These are phyloP conservation scores for Lysandra bellargus DNA, from an alignment of 2,888 invertebrate species.

Conservation along the genomic window DNA sequence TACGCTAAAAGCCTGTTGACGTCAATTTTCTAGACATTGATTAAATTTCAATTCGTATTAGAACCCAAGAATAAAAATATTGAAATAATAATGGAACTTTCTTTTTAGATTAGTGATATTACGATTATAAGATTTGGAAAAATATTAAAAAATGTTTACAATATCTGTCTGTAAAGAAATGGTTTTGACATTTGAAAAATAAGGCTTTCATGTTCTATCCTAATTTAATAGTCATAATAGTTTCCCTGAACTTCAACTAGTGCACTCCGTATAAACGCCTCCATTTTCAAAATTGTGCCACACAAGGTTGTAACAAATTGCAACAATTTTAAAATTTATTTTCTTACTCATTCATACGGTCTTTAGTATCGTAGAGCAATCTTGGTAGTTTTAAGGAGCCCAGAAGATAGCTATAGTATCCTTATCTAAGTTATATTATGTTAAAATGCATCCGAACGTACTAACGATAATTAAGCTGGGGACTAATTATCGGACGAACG, in stretches of 20 bases:
- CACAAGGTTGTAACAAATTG: background rate
- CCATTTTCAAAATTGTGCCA: slow-evolving; percentile 3
- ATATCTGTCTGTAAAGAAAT: slow-evolving; percentile 25
- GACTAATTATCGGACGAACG: no score
- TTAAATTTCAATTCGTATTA: background rate
- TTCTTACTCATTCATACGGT: background rate
- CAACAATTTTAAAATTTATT: background rate
- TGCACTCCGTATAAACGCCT: slow-evolving; percentile 3
- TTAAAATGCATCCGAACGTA: no score
- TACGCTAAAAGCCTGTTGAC: slow-evolving; percentile 11
- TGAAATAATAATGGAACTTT: background rate
- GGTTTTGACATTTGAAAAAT: slow-evolving; percentile 45
- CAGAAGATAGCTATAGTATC: no score
- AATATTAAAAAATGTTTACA: slow-evolving; percentile 24
- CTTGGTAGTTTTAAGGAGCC: no score
- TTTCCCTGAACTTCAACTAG: slow-evolving; percentile 40
- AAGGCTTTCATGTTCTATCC: slow-evolving; percentile 36
- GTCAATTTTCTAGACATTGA: slow-evolving; percentile 1
- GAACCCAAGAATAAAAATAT: background rate
- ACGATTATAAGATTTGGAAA: no score
- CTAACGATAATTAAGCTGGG: no score
- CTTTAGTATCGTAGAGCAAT: no score
- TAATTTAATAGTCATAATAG: slow-evolving; percentile 36
- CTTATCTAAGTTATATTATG: no score
- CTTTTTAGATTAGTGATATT: background rate